A percentile compares a stretch with the other conserved stretches of the same genome.
phyloP scores from a whole-genome alignment of 1,140 invertebrate species.

The Lordiphosa mommai region DNA sequence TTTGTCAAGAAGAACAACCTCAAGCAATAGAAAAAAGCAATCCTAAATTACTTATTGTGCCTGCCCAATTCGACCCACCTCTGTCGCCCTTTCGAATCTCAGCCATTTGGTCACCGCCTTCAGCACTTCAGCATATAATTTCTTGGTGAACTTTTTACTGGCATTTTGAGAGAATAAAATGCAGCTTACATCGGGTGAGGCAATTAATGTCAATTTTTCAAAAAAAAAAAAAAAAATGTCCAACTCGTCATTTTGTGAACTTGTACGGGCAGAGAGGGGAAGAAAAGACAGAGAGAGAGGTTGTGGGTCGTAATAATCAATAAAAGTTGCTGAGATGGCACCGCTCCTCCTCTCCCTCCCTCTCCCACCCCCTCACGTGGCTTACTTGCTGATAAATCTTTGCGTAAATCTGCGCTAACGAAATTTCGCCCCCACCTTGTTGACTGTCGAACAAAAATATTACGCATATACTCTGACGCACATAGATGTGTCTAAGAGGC shows the following conservation, averaged over 20 bases:
- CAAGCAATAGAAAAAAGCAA: too few species aligned
- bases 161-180: slow-evolving; percentile 44
- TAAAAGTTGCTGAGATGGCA: slow-evolving; percentile 64
- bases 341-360: too few species aligned
- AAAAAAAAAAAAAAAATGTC: slow-evolving; percentile 37
- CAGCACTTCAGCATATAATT: slow-evolving; percentile 2
- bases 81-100: too few species aligned
- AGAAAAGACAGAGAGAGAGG: background rate
- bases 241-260: slow-evolving; percentile 30
- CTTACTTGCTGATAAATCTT: slow-evolving; percentile 66
- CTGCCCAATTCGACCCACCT: too few species aligned
- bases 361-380: slow-evolving; percentile 7
- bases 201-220: slow-evolving; percentile 71
- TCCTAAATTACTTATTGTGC: too few species aligned
- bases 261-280: too few species aligned
- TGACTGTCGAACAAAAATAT: slow-evolving; percentile 66
- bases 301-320: slow-evolving; percentile 49
- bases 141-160: slow-evolving; percentile 24
- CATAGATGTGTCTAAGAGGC: slow-evolving; percentile 10
- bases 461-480: slow-evolving; percentile 70
- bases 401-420: slow-evolving; percentile 49
- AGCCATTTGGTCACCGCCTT: too few species aligned
- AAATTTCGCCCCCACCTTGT: slow-evolving; percentile 42
- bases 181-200: slow-evolving; percentile 44
- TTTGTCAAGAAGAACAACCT: too few species aligned